Percentiles rank a stretch among this genome's conserved stretches.
phyloP scores from a whole-genome alignment of 2,888 invertebrate genomes.

The Euzophera pinguis region DNA sequence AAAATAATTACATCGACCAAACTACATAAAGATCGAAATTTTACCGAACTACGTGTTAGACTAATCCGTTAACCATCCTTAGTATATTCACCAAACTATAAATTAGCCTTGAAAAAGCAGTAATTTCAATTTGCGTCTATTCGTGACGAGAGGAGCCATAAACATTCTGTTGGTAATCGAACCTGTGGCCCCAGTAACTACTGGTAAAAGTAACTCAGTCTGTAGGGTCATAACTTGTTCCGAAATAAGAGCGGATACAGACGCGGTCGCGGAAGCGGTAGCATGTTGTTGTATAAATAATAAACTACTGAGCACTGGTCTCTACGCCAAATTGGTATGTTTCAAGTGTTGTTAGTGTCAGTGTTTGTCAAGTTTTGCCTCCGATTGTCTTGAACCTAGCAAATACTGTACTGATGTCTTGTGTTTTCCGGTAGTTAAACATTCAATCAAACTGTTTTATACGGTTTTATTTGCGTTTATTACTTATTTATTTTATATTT shows the following conservation, averaged over 20 bases:
- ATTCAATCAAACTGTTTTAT: too few species aligned
- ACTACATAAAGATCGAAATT: neutral
- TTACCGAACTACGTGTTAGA: neutral
- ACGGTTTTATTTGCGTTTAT: too few species aligned
- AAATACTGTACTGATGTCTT: too few species aligned
- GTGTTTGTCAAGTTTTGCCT: too few species aligned
- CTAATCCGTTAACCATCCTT: neutral
- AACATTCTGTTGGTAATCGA: conserved; percentile 25
- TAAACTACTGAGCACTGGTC: too few species aligned
- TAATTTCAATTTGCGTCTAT: conserved; percentile 23
- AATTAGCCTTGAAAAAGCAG: conserved; percentile 18
- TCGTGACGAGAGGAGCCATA: conserved; percentile 25
- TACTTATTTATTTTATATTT: too few species aligned
- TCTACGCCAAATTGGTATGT: too few species aligned
- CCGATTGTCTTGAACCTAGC: too few species aligned
- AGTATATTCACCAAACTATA: neutral
- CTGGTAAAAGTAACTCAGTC: conserved; percentile 18
- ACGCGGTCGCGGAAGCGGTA: neutral
- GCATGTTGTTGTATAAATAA: too few species aligned
- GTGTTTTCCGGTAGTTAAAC: too few species aligned
- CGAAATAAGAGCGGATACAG: neutral
- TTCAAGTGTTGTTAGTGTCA: too few species aligned
- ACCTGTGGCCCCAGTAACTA: conserved; percentile 16
- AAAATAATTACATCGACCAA: neutral
- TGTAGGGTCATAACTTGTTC: conserved; percentile 9